Percentiles rank a stretch among this genome's conserved stretches.
Conservation (phyloP, 2,113 vertebrate species). For the Tinamus guttatus region DNA sequence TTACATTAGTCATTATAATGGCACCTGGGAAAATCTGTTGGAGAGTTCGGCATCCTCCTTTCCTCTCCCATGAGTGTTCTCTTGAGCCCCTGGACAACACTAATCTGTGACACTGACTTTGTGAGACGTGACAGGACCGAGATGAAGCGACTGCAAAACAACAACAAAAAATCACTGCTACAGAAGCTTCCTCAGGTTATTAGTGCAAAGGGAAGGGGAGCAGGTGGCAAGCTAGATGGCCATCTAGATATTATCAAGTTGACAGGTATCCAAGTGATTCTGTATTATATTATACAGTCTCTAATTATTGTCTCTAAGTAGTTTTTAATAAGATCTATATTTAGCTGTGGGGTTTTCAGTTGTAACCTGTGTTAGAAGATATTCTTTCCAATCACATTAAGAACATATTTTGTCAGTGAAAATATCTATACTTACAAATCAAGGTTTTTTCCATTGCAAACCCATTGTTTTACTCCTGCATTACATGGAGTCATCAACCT, state of each 20-base stretch:
- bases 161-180: neutral
- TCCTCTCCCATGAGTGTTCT: neutral
- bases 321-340: slow-evolving; percentile 32
- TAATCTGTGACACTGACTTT: neutral
- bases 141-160: neutral
- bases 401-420: slow-evolving; percentile 36
- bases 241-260: slow-evolving; percentile 23
- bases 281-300: neutral
- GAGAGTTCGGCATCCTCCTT: neutral
- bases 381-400: neutral
- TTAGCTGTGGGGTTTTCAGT: slow-evolving; percentile 8
- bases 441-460: slow-evolving; percentile 39
- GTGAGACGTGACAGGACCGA: neutral
- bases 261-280: slow-evolving; percentile 35
- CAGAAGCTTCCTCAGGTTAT: slow-evolving; percentile 15
- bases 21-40: slow-evolving; percentile 25
- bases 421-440: slow-evolving; percentile 20
- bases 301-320: slow-evolving; percentile 45
- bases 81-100: neutral
- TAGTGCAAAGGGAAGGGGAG: slow-evolving; percentile 4
- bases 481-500: slow-evolving; percentile 20
- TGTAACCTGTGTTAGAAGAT: neutral
- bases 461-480: slow-evolving; percentile 28
- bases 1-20: neutral
- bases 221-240: slow-evolving; percentile 35